A percentile compares a stretch with the other conserved stretches of the same genome.
Evolutionary conservation across 2,888 invertebrate genomes (phyloP).

Genomic region (Chirona hameri): DNA sequence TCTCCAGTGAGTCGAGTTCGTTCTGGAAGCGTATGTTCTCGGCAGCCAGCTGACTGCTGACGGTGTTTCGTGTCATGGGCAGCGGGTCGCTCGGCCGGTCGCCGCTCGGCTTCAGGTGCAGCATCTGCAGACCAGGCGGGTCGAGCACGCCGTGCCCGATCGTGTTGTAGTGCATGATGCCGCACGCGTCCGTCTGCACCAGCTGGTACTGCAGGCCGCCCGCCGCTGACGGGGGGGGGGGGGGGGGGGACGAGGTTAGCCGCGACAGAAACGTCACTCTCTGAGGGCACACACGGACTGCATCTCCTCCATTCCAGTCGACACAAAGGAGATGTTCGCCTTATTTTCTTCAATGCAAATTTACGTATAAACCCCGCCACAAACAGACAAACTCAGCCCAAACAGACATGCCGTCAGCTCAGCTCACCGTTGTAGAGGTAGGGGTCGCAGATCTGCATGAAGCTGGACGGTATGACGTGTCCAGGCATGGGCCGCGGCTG

Average conservation of each 20-base stretch:
- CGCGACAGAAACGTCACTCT: background rate
- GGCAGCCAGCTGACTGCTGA: constrained; percentile 23
- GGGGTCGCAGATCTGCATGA: background rate
- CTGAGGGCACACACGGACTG: no score
- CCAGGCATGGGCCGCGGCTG: constrained; percentile 6
- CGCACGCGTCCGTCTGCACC: constrained; percentile 32
- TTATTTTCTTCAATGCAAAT: no score
- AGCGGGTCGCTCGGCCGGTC: constrained; percentile 37
- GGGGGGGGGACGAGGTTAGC: background rate
- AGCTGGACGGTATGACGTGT: background rate
- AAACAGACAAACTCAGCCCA: no score
- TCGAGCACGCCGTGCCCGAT: constrained; percentile 40
- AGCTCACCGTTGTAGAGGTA: background rate
- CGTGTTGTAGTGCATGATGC: constrained; percentile 36
- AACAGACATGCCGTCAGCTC: no score
- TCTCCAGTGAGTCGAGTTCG: constrained; percentile 35
- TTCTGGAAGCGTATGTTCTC: constrained; percentile 25
- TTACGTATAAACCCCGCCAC: no score
- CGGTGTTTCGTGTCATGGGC: constrained; percentile 4
- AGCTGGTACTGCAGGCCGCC: constrained; percentile 36
- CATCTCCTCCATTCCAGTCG: no score
- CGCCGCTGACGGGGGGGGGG: background rate
- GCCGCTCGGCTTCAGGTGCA: constrained; percentile 38
- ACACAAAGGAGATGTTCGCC: no score
- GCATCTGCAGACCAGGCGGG: constrained; percentile 37